Percentiles rank a stretch among this genome's conserved stretches.
These are phyloP conservation scores for Artemia sp. DNA, from an alignment of 2,888 invertebrate species.

Conservation along the genomic window DNA sequence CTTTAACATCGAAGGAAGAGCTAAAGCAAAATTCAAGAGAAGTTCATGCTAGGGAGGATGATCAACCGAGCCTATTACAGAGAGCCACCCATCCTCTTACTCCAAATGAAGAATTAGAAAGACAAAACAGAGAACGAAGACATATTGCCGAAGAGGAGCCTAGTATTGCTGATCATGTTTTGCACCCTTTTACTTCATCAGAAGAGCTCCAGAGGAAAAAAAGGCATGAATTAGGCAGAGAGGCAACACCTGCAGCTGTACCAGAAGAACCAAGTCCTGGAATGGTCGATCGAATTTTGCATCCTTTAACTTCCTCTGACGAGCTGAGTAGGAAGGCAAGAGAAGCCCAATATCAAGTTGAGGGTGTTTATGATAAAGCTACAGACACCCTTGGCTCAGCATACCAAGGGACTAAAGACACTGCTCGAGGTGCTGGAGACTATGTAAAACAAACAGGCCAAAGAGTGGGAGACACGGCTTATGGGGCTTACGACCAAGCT, in stretches of 20 bases:
- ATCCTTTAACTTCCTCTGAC: neutral
- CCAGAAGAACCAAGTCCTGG: conserved; percentile 1
- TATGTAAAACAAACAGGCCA: neutral
- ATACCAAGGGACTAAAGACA: conserved; percentile 2
- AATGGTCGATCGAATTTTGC: neutral
- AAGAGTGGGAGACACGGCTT: neutral
- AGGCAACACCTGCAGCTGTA: conserved; percentile 1
- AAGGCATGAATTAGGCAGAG: neutral
- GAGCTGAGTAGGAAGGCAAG: neutral
- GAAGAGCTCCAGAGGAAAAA: neutral
- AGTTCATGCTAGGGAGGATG: conserved; percentile 9
- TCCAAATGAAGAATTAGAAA: neutral
- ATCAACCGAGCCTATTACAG: neutral
- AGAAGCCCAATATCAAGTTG: neutral
- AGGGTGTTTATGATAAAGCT: neutral
- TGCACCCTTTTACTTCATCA: conserved; percentile 8
- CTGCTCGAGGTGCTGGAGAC: neutral
- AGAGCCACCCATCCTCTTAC: neutral
- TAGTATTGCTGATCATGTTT: neutral
- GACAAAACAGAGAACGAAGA: neutral
- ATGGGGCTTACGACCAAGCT: conserved; percentile 7
- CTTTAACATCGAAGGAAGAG: neutral
- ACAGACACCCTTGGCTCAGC: neutral
- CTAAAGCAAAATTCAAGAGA: neutral
- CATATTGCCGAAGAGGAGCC: neutral